phyloP scores from a whole-genome alignment of 1,140 invertebrate genomes.

The Antheraea mylitta region DNA sequence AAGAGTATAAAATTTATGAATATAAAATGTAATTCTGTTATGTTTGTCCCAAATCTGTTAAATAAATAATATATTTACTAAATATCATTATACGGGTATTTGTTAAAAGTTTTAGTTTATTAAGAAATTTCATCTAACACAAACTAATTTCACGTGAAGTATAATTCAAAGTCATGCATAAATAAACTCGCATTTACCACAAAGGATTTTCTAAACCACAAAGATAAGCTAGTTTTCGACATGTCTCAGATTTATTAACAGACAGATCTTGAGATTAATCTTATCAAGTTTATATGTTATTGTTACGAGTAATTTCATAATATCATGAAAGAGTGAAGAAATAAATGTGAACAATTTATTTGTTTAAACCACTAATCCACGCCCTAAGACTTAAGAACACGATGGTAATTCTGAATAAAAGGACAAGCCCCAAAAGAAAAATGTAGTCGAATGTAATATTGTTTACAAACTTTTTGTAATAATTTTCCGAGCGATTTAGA shows the following conservation, averaged over 20 bases:
- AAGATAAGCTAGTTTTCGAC: neutral
- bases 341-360: neutral
- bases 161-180: neutral
- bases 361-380: neutral
- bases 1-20: no score
- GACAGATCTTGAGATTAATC: neutral
- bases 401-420: neutral
- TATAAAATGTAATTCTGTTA: no score
- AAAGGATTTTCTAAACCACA: neutral
- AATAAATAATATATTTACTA: no score
- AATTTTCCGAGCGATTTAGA: conserved; percentile 16
- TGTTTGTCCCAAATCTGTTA: no score
- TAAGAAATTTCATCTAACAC: neutral
- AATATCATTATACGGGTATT: no score
- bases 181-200: neutral
- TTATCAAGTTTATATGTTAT: neutral
- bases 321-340: neutral
- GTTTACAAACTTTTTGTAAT: conserved; percentile 31
- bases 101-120: neutral
- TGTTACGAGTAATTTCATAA: neutral
- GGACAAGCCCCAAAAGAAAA: conserved; percentile 23
- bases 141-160: no score
- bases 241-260: neutral
- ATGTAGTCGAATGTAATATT: conserved; percentile 33
- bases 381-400: neutral